Evolutionary conservation across 2,888 invertebrate genomes (phyloP), one percentile per base, ranked within the genome.

Genomic region (Agapostemon virescens): DNA sequence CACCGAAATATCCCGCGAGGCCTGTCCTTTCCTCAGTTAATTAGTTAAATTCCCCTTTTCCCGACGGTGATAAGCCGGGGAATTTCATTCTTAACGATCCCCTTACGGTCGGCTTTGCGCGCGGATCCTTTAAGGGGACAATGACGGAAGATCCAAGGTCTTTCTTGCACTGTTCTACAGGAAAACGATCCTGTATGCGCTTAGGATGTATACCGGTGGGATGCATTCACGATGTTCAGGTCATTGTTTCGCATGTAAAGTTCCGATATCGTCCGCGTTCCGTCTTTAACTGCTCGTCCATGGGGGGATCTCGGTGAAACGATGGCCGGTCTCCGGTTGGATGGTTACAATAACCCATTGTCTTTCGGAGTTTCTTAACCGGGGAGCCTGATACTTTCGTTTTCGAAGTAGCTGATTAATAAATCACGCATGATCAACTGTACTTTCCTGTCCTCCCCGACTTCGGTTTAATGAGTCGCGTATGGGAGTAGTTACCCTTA

Each of bases 61-160:
- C 77, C 81, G 79, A 3, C 77, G 87, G 88, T 84, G 88, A 87
- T 87, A 88, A 88, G 87, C 88, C 75, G 55, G 83, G 55, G 88
- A 87, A 88, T 87, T 88, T 86, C 87, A 84, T 87, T 87, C 88
- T 87, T 84, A 87, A 88, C 85, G 87, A 88, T 78, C 85, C 69
- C 83, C 68, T 26, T 55, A 55, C 55, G 84, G 58, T 30, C 30
- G 79, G 64, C 77, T 79, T 74, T 69, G 69, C 76, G 58, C 42
- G n/a, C 70, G 86, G 74, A 76, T 82, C 81, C 88, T 85, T 87
- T 83, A 85, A 87, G 83, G 84, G 74, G 86, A 87, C 86, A 87
- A 87, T 87, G 86, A 87, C 86, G 77, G 72, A 82, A 74, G 73
- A 66, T 74, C 58, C 72, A 63, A 63, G 68, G 66, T 42, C 73